Percentiles rank a stretch among this genome's conserved stretches.
phyloP scores from a whole-genome alignment of 2,797 vertebrate species.

The Acomys russatus region DNA sequence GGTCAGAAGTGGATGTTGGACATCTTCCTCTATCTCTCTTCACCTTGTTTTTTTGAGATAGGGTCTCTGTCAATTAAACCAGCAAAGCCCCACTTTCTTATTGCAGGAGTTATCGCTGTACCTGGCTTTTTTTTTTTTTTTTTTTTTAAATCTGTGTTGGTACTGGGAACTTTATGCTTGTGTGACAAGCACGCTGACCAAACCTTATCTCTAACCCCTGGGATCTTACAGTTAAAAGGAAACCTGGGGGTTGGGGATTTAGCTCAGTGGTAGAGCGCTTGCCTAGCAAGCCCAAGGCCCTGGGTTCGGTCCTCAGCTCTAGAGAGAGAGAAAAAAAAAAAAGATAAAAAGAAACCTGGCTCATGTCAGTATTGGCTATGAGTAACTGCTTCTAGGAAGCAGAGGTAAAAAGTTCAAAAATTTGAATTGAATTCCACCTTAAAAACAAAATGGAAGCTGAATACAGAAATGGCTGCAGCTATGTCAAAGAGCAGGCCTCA shows the following conservation, averaged over 20 bases:
- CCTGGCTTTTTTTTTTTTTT: not conserved
- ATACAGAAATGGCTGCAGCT: too few species aligned
- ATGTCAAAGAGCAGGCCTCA: too few species aligned
- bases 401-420: too few species aligned
- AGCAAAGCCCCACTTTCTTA: not conserved
- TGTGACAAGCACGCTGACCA: not conserved
- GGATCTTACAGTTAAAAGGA: not conserved
- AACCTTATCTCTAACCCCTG: not conserved
- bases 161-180: not conserved
- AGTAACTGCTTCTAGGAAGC: too few species aligned
- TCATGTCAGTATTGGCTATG: not conserved
- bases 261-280: too few species aligned
- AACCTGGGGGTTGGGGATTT: too few species aligned
- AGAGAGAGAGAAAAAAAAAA: too few species aligned
- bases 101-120: not conserved
- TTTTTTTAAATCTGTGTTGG: not conserved
- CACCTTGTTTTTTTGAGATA: not conserved
- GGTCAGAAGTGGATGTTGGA: not conserved
- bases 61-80: not conserved
- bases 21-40: not conserved
- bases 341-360: not conserved
- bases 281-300: too few species aligned
- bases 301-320: too few species aligned
- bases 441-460: too few species aligned
- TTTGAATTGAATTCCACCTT: too few species aligned